These are phyloP conservation scores for Volucella inflata DNA, from an alignment of 2,888 invertebrate genomes.

Conservation along the genomic window DNA sequence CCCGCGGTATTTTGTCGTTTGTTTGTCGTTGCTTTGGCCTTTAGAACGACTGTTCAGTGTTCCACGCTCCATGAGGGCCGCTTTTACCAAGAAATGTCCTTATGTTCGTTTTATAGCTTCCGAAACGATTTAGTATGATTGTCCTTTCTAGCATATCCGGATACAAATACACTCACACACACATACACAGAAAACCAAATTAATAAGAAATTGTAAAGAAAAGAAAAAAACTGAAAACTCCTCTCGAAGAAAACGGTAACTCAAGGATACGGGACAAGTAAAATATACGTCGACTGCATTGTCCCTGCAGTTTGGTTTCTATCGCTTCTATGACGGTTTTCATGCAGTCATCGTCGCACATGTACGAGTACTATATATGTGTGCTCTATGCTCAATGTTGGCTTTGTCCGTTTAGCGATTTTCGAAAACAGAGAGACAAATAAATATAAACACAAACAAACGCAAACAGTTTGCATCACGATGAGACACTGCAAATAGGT, in stretches of 20 bases:
- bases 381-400: slow-evolving; percentile 24
- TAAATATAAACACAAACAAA: slow-evolving; percentile 57
- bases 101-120: slow-evolving; percentile 70
- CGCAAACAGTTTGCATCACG: slow-evolving; percentile 43
- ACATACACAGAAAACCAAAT: slow-evolving; percentile 47
- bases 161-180: background rate
- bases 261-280: slow-evolving; percentile 3
- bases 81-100: slow-evolving; percentile 48
- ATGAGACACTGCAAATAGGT: slow-evolving; percentile 68
- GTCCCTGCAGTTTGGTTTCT: slow-evolving; percentile 56
- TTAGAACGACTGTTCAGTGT: slow-evolving; percentile 5
- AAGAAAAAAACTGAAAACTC: slow-evolving; percentile 24
- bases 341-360: too few relatives aligned
- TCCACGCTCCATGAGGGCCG: slow-evolving; percentile 15
- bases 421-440: slow-evolving; percentile 37
- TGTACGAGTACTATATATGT: slow-evolving; percentile 7
- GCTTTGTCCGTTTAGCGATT: slow-evolving; percentile 59
- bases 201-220: slow-evolving; percentile 48
- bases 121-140: slow-evolving; percentile 72
- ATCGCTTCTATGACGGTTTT: too few relatives aligned
- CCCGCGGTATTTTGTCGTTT: slow-evolving; percentile 57
- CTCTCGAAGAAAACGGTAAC: slow-evolving; percentile 44
- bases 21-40: background rate
- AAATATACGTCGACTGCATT: slow-evolving; percentile 67
- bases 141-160: slow-evolving; percentile 39